Evolutionary conservation across 2,113 vertebrate genomes (phyloP).

Genomic region (Oryzias woworae): DNA sequence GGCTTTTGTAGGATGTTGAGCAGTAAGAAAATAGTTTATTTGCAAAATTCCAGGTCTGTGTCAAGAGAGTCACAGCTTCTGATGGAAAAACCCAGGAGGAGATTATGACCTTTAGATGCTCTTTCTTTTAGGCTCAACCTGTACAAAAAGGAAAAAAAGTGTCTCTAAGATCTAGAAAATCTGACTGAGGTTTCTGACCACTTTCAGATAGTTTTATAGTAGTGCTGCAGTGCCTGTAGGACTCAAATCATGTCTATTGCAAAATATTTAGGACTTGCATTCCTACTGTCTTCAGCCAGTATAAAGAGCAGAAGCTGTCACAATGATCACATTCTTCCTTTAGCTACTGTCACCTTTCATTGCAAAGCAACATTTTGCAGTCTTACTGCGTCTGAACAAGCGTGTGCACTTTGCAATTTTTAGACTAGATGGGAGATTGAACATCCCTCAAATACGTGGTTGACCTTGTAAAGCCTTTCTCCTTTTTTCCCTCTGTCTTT

Average conservation of each 20-base stretch:
- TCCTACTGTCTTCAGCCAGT: slow-evolving; percentile 27
- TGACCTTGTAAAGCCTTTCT: slow-evolving; percentile 61
- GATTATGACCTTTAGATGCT: slow-evolving; percentile 38
- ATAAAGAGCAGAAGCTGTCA: slow-evolving; percentile 34
- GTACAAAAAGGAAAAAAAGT: not conserved
- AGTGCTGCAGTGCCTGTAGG: slow-evolving; percentile 1
- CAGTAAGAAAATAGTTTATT: slow-evolving; percentile 14
- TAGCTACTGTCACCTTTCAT: slow-evolving; percentile 56
- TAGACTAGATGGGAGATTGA: slow-evolving; percentile 39
- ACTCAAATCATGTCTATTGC: slow-evolving; percentile 19
- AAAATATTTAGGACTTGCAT: slow-evolving; percentile 27
- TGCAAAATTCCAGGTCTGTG: slow-evolving; percentile 16
- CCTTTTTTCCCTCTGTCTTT: slow-evolving; percentile 13
- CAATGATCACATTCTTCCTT: slow-evolving; percentile 29
- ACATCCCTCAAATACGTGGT: slow-evolving; percentile 53
- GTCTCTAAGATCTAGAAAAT: slow-evolving; percentile 14
- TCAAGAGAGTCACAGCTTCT: slow-evolving; percentile 35
- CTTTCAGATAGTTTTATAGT: slow-evolving; percentile 20
- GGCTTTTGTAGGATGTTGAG: slow-evolving; percentile 3
- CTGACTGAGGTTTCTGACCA: slow-evolving; percentile 6
- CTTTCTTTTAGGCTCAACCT: slow-evolving; percentile 13
- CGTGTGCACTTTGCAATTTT: slow-evolving; percentile 12
- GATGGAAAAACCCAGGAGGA: slow-evolving; percentile 31
- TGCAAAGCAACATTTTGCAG: slow-evolving; percentile 12
- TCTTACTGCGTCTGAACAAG: slow-evolving; percentile 25